These are phyloP conservation scores for Sminthopsis crassicaudata DNA, from an alignment of 2,113 vertebrate species.

Conservation along the genomic window DNA sequence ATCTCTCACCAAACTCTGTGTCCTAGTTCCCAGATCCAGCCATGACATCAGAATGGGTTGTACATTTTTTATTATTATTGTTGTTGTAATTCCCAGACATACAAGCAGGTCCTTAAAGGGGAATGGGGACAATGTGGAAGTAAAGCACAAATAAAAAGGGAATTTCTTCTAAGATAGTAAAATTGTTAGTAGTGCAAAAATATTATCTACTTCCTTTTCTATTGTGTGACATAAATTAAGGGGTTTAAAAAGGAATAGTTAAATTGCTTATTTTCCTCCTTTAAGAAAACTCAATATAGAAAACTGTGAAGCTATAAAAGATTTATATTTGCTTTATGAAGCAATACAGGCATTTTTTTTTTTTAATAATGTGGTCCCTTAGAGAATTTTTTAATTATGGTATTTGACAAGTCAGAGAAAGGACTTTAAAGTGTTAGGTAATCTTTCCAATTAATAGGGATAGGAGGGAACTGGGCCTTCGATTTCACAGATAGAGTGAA, in stretches of 20 bases:
- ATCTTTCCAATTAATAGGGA: neutral
- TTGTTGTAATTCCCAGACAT: neutral
- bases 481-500: neutral
- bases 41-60: constrained; percentile 16
- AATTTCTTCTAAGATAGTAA: neutral
- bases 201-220: neutral
- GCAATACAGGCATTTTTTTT: neutral
- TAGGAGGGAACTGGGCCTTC: constrained; percentile 15
- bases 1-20: constrained; percentile 49
- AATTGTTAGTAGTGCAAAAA: neutral
- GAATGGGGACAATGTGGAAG: neutral
- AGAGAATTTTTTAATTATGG: constrained; percentile 54
- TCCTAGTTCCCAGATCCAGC: constrained; percentile 48
- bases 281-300: constrained; percentile 53
- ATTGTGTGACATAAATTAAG: neutral
- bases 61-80: neutral
- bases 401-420: constrained; percentile 36
- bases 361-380: constrained; percentile 25
- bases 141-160: neutral
- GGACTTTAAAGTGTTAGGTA: neutral
- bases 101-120: neutral
- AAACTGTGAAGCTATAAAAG: constrained; percentile 49
- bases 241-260: neutral
- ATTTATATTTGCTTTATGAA: constrained; percentile 41
- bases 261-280: constrained; percentile 32